Conservation (phyloP, 1,140 invertebrate genomes). For the Drosophila insularis region DNA sequence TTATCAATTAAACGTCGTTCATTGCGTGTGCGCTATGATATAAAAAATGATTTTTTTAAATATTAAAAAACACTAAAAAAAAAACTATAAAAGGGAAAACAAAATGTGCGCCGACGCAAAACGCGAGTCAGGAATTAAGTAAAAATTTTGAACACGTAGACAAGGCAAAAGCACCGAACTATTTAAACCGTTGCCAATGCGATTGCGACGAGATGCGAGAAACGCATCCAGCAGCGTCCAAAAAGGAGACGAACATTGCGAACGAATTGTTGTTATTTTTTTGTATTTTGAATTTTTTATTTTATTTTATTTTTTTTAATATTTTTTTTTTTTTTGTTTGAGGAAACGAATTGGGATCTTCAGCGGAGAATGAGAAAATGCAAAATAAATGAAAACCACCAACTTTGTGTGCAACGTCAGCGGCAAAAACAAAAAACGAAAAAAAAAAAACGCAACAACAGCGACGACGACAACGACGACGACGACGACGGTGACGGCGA, state of each 20-base stretch:
- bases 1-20: constrained; percentile 43
- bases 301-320: too few relatives aligned
- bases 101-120: constrained; percentile 41
- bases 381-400: constrained; percentile 11
- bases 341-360: constrained; percentile 4
- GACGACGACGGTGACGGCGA: constrained; percentile 44
- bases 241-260: constrained; percentile 12
- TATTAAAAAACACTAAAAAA: constrained; percentile 51
- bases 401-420: constrained; percentile 24
- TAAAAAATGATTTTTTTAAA: constrained; percentile 1
- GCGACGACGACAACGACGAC: constrained; percentile 17
- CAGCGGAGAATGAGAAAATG: background rate
- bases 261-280: background rate
- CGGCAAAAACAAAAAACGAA: background rate
- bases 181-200: constrained; percentile 26
- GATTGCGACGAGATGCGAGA: constrained; percentile 14
- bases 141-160: constrained; percentile 66
- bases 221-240: constrained; percentile 19
- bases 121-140: constrained; percentile 63
- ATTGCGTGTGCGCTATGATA: constrained; percentile 51
- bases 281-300: too few relatives aligned
- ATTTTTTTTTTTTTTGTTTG: background rate
- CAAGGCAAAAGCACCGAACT: constrained; percentile 39
- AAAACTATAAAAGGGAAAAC: background rate
- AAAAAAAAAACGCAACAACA: constrained; percentile 9